Percentiles rank a stretch among this genome's conserved stretches.
phyloP scores from a whole-genome alignment of 2,113 vertebrate genomes.

The Lamprotornis superbus region DNA sequence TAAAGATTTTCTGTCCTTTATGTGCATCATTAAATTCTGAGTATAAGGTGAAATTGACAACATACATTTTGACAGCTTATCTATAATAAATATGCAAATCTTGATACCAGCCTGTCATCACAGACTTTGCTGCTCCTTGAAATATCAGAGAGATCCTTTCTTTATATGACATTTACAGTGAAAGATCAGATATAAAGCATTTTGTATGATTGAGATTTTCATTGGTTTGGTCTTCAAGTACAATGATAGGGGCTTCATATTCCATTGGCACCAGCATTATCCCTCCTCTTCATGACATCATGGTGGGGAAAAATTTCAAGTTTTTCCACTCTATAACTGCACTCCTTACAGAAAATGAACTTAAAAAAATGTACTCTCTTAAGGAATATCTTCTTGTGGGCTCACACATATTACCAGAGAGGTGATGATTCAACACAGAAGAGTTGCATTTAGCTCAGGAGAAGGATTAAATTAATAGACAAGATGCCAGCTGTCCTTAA shows the following conservation, averaged over 20 bases:
- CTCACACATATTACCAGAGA: background rate
- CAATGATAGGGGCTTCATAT: conserved; percentile 7
- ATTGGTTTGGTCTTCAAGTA: conserved; percentile 35
- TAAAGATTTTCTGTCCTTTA: conserved; percentile 86
- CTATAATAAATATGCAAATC: conserved; percentile 86
- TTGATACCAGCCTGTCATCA: conserved; percentile 76
- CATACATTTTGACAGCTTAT: conserved; percentile 84
- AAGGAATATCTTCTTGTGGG: background rate
- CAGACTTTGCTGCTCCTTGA: conserved; percentile 69
- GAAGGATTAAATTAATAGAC: background rate
- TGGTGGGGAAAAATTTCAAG: background rate
- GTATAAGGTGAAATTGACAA: conserved; percentile 83
- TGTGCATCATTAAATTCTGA: conserved; percentile 77
- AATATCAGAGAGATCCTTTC: conserved; percentile 73
- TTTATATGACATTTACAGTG: conserved; percentile 72
- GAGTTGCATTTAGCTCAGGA: background rate
- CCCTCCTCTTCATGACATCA: background rate
- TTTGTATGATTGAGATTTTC: conserved; percentile 57
- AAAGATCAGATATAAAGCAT: conserved; percentile 66
- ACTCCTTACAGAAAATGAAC: background rate
- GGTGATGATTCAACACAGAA: background rate
- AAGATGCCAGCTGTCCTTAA: background rate
- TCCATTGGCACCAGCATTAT: conserved; percentile 1
- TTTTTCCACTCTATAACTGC: background rate
- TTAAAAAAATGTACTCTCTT: background rate